Evolutionary conservation across 2,888 invertebrate genomes (phyloP).

Genomic region (Cloeon dipterum): DNA sequence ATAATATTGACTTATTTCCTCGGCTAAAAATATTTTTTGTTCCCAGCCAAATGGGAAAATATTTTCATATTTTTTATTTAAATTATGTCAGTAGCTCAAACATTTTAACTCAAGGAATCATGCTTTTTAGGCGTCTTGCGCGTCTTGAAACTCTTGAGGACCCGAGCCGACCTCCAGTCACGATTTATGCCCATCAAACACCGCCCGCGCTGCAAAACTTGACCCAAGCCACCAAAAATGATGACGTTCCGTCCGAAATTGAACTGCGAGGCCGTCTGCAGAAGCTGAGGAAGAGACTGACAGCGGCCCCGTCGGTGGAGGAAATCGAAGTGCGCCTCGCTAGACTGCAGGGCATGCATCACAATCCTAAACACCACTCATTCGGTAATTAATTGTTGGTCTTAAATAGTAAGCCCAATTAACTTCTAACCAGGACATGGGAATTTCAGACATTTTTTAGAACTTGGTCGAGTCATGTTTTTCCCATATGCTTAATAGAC

Average conservation of each 20-base stretch:
- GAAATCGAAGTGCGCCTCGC: constrained; percentile 1
- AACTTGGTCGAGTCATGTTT: too few species aligned
- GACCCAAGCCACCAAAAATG: background rate
- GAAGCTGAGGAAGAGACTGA: constrained; percentile 11
- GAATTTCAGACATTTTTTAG: too few species aligned
- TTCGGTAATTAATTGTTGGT: too few species aligned
- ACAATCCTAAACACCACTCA: background rate
- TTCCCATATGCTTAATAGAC: too few species aligned
- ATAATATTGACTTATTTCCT: background rate
- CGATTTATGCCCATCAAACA: constrained; percentile 22
- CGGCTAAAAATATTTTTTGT: too few species aligned
- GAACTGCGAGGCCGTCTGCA: constrained; percentile 40
- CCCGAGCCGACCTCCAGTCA: constrained; percentile 28
- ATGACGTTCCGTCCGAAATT: constrained; percentile 23
- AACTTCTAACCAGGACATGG: too few species aligned
- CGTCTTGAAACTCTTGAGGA: constrained; percentile 27
- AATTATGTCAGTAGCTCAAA: too few species aligned
- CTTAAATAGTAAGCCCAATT: too few species aligned
- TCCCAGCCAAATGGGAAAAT: constrained; percentile 5
- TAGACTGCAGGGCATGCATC: constrained; percentile 3
- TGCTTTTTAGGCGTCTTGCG: too few species aligned
- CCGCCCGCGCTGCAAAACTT: background rate
- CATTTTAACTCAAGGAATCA: too few species aligned
- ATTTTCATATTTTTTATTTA: too few species aligned
- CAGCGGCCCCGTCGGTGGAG: constrained; percentile 1